These are phyloP conservation scores for Aspiorhynchus laticeps DNA, from an alignment of 2,113 vertebrate genomes.

Conservation along the genomic window DNA sequence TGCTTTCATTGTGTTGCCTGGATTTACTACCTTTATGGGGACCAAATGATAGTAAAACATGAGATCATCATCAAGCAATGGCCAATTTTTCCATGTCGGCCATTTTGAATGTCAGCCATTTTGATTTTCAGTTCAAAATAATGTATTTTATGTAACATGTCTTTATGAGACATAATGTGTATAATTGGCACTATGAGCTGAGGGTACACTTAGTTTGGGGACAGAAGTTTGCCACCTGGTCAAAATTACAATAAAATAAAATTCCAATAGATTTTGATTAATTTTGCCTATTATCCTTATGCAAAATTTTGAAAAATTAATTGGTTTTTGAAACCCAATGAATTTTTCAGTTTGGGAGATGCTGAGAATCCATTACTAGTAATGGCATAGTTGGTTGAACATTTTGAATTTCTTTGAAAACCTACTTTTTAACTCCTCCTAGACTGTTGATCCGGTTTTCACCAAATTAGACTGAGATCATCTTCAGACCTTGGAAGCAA, in stretches of 20 bases:
- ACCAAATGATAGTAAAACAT: background rate
- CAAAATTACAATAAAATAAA: no score
- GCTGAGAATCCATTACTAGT: background rate
- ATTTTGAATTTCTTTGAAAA: background rate
- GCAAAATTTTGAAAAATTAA: no score
- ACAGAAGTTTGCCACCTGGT: background rate
- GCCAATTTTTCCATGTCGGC: background rate
- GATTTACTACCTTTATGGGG: background rate
- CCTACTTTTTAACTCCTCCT: background rate
- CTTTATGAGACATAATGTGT: background rate
- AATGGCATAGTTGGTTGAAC: background rate
- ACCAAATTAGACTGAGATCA: background rate
- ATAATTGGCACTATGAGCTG: background rate
- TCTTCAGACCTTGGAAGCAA: background rate
- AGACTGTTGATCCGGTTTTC: background rate
- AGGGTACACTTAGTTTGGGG: background rate
- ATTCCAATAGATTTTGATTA: background rate
- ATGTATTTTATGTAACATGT: background rate
- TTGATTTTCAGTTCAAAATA: background rate
- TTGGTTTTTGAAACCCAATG: no score
- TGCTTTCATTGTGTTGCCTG: background rate
- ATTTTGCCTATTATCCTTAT: background rate
- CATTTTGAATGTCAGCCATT: background rate
- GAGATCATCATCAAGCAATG: background rate
- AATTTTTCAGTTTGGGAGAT: background rate